A percentile compares a stretch with the other conserved stretches of the same genome.
phyloP scores from a whole-genome alignment of 2,888 invertebrate genomes.

The Apodemia duryi region DNA sequence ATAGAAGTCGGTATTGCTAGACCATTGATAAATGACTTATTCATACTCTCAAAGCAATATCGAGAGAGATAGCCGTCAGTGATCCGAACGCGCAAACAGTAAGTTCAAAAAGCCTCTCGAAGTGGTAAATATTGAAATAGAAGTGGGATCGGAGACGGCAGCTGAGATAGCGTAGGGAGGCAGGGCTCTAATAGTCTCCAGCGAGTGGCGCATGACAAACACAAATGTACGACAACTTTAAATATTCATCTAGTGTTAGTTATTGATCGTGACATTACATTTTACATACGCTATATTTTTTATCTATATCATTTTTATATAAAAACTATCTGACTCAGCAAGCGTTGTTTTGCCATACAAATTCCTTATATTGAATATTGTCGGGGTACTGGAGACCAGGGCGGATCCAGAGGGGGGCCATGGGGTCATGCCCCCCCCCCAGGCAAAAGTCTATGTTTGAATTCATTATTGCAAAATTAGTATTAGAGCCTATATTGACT shows the following conservation, averaged over 20 bases:
- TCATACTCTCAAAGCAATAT: conserved; percentile 74
- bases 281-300: conserved; percentile 5
- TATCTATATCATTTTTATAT: no score
- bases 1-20: background rate
- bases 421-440: no score
- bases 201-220: conserved; percentile 78
- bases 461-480: no score
- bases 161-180: conserved; percentile 30
- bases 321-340: no score
- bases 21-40: conserved; percentile 64
- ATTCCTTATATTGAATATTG: no score
- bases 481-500: no score
- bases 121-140: conserved; percentile 78
- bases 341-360: no score
- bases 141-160: conserved; percentile 75
- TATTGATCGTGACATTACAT: conserved; percentile 44
- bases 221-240: conserved; percentile 62
- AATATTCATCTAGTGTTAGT: conserved; percentile 58
- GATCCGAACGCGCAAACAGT: conserved; percentile 77
- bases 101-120: conserved; percentile 78
- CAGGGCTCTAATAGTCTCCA: conserved; percentile 74
- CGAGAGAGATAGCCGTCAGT: conserved; percentile 68
- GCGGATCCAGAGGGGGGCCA: no score
- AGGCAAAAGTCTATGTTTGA: no score
- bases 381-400: no score